A percentile compares a stretch with the other conserved stretches of the same genome.
These are phyloP conservation scores for Coranthus polyacanthus DNA, from an alignment of 2,797 vertebrate genomes.

Conservation along the genomic window DNA sequence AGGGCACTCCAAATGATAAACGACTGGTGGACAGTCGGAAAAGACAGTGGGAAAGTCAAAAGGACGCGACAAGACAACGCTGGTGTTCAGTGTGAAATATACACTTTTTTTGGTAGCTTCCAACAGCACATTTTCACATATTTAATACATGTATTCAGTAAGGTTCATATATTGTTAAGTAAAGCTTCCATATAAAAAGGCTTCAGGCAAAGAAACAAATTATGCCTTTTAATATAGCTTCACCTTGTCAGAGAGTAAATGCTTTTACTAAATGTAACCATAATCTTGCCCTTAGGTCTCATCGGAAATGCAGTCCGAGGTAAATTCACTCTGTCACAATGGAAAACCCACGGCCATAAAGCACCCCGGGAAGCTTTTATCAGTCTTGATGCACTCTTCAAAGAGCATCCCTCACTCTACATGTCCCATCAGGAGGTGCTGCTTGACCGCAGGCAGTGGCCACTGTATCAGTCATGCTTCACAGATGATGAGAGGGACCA, in stretches of 20 bases:
- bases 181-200: conserved; percentile 16
- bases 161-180: background rate
- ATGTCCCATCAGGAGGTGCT: conserved; percentile 64
- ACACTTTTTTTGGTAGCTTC: conserved; percentile 19
- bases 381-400: conserved; percentile 67
- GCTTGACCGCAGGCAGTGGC: conserved; percentile 72
- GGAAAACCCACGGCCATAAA: conserved; percentile 58
- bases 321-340: conserved; percentile 62
- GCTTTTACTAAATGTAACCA: conserved; percentile 55
- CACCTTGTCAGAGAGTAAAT: conserved; percentile 66
- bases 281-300: conserved; percentile 52
- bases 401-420: conserved; percentile 71
- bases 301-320: conserved; percentile 63
- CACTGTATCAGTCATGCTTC: conserved; percentile 71
- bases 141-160: background rate
- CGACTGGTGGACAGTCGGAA: conserved; percentile 65
- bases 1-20: conserved; percentile 78
- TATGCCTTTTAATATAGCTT: conserved; percentile 2
- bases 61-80: conserved; percentile 60
- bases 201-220: conserved; percentile 38
- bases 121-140: conserved; percentile 32
- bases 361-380: conserved; percentile 58
- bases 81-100: conserved; percentile 50
- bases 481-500: conserved; percentile 65
- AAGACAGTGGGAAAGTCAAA: conserved; percentile 63